phyloP scores from a whole-genome alignment of 1,140 invertebrate species.

The Lerema accius region DNA sequence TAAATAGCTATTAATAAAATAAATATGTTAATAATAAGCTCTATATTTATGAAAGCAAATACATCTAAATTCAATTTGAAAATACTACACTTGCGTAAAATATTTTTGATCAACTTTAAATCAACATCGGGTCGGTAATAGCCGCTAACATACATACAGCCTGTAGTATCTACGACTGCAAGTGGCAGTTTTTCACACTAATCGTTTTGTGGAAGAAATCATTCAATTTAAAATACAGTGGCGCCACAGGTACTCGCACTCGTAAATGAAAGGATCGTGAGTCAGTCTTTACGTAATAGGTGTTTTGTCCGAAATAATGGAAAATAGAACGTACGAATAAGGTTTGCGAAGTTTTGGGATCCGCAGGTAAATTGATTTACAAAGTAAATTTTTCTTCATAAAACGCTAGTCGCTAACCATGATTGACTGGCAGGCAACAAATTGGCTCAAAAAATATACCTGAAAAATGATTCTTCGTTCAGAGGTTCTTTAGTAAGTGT shows the following conservation, averaged over 20 bases:
- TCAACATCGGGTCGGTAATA: not conserved
- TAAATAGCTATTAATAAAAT: too few species aligned
- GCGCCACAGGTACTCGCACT: constrained; percentile 23
- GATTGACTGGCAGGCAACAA: too few species aligned
- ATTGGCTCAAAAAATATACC: too few species aligned
- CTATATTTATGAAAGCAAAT: too few species aligned
- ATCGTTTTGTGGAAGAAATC: constrained; percentile 29
- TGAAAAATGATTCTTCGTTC: too few species aligned
- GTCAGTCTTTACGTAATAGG: constrained; percentile 8
- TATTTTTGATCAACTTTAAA: not conserved
- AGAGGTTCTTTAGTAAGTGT: too few species aligned
- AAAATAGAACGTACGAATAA: not conserved
- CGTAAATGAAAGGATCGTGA: constrained; percentile 19
- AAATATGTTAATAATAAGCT: too few species aligned
- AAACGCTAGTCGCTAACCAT: too few species aligned
- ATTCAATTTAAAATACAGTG: constrained; percentile 30
- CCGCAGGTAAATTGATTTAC: constrained; percentile 3
- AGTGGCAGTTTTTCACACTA: constrained; percentile 31
- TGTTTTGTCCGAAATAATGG: constrained; percentile 3
- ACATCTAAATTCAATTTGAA: too few species aligned
- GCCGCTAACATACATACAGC: not conserved
- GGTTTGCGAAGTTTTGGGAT: not conserved
- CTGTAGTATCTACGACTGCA: not conserved
- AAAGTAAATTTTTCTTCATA: too few species aligned
- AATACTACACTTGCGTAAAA: too few species aligned